Conservation (phyloP, 2,797 vertebrate genomes). For the Enteromius paludinosus region DNA sequence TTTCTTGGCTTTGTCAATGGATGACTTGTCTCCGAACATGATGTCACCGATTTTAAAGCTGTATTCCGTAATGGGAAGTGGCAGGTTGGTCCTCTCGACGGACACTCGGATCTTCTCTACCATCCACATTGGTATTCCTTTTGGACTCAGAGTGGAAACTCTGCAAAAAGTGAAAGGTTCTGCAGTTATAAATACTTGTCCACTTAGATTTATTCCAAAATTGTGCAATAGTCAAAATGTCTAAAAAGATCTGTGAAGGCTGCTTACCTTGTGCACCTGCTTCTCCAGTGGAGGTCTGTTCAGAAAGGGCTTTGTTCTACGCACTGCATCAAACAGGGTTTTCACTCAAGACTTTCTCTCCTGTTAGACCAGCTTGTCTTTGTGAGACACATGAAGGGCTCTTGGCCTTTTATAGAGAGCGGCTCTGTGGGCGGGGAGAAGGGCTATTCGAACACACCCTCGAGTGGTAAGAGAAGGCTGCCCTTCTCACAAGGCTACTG, state of each 20-base stretch:
- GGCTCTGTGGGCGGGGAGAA: slow-evolving; percentile 65
- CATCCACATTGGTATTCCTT: slow-evolving; percentile 76
- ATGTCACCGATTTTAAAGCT: slow-evolving; percentile 75
- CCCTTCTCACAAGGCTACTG: slow-evolving; percentile 68
- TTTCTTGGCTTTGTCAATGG: slow-evolving; percentile 70
- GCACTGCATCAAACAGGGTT: slow-evolving; percentile 33
- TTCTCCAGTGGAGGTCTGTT: slow-evolving; percentile 50
- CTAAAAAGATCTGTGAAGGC: not conserved
- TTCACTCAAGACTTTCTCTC: slow-evolving; percentile 35
- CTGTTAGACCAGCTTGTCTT: slow-evolving; percentile 64
- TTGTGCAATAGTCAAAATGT: not conserved
- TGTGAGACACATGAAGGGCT: slow-evolving; percentile 66
- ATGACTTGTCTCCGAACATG: slow-evolving; percentile 78
- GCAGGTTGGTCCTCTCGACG: slow-evolving; percentile 77
- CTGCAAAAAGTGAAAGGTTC: slow-evolving; percentile 59
- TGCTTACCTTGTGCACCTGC: slow-evolving; percentile 69
- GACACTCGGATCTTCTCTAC: slow-evolving; percentile 80
- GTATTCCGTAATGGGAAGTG: slow-evolving; percentile 73
- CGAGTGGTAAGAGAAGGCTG: slow-evolving; percentile 63
- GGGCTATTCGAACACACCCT: slow-evolving; percentile 68
- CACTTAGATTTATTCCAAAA: slow-evolving; percentile 12
- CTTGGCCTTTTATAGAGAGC: slow-evolving; percentile 73
- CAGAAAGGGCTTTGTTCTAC: slow-evolving; percentile 41
- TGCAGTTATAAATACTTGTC: not conserved
- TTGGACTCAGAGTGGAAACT: slow-evolving; percentile 45